Conservation (phyloP, 2,113 vertebrate species). For the Hiodon alosoides region DNA sequence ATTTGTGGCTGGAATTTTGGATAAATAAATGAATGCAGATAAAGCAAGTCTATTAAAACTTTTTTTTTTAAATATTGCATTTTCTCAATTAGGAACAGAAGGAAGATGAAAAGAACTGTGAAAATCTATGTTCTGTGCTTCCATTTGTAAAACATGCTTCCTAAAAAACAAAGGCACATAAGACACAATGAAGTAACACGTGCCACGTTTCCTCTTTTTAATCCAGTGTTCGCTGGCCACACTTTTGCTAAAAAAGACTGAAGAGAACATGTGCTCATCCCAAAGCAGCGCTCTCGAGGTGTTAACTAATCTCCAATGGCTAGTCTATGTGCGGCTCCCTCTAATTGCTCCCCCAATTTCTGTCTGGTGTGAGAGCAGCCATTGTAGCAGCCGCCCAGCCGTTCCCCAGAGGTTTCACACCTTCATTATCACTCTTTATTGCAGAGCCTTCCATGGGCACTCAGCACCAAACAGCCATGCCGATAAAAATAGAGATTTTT, state of each 20-base stretch:
- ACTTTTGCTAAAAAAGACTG: constrained; percentile 22
- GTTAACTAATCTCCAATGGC: constrained; percentile 57
- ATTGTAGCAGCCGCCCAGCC: constrained; percentile 81
- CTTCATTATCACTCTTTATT: constrained; percentile 99
- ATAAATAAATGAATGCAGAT: too few relatives aligned
- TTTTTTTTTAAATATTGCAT: too few relatives aligned
- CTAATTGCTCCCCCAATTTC: constrained; percentile 67
- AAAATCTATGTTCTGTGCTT: not conserved
- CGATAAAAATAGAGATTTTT: constrained; percentile 88
- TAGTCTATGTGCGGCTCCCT: constrained; percentile 55
- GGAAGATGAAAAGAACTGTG: too few relatives aligned
- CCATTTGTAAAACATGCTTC: too few relatives aligned
- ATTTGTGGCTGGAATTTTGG: too few relatives aligned
- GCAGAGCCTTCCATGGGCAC: constrained; percentile 84
- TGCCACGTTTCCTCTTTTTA: not conserved
- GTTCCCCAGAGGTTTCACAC: constrained; percentile 87
- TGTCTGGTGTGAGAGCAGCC: constrained; percentile 86
- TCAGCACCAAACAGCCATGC: constrained; percentile 82
- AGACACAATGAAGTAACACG: not conserved
- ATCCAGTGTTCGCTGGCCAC: not conserved
- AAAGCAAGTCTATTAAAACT: too few relatives aligned
- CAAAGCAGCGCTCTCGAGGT: constrained; percentile 51
- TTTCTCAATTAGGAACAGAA: too few relatives aligned
- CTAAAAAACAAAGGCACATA: constrained; percentile 8
- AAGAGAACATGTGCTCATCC: constrained; percentile 27